Conservation (phyloP, 2,113 vertebrate species). For the Antechinus flavipes region DNA sequence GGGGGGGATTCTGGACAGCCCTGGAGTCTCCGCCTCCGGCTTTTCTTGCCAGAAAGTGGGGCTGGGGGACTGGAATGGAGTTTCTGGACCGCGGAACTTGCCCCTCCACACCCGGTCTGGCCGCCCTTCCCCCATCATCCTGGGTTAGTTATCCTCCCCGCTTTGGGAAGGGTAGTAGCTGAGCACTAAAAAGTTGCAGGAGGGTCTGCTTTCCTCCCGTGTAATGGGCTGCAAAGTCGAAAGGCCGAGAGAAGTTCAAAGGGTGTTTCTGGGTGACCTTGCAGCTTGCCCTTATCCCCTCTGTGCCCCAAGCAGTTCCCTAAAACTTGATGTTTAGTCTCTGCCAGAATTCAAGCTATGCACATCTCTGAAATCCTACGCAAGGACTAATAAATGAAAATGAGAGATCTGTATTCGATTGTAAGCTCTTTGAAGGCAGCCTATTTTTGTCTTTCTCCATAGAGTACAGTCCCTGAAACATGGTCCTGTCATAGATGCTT, state of each 20-base stretch:
- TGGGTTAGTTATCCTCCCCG: background rate
- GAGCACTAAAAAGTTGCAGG: background rate
- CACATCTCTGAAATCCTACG: background rate
- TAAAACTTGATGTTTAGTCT: background rate
- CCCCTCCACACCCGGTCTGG: background rate
- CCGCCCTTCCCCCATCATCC: background rate
- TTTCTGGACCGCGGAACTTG: background rate
- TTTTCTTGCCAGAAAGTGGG: background rate
- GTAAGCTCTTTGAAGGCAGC: background rate
- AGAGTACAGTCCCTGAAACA: background rate
- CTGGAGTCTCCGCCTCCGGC: background rate
- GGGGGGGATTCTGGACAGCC: background rate
- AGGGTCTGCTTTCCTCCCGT: no score
- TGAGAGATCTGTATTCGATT: background rate
- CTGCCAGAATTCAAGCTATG: background rate
- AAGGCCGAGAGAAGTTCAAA: background rate
- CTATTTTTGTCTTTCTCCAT: background rate
- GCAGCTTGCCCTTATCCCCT: background rate
- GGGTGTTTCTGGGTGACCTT: background rate
- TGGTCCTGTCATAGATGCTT: background rate
- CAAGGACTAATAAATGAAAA: background rate
- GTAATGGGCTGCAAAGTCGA: background rate
- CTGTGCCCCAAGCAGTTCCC: background rate
- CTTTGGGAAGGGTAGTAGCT: background rate
- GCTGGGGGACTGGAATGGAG: background rate